A percentile compares a stretch with the other conserved stretches of the same genome.
Conservation (phyloP, 1,140 invertebrate genomes). For the Drosophila rhopaloa region DNA sequence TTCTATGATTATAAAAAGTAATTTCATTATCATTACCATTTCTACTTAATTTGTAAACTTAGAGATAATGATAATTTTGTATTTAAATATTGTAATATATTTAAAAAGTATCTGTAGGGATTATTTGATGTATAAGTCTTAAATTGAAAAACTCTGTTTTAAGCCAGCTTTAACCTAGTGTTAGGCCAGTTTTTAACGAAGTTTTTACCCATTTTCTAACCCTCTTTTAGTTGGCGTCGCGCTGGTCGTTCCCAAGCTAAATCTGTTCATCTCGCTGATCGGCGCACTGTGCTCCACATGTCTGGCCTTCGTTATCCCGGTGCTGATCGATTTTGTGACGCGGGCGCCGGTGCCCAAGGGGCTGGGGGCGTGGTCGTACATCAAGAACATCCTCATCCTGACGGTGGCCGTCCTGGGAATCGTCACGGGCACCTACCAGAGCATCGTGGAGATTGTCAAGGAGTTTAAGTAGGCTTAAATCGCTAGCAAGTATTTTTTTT, state of each 20-base stretch:
- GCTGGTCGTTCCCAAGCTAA: slow-evolving; percentile 92
- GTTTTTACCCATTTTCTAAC: neutral
- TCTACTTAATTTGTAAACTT: no score
- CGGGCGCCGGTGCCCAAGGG: slow-evolving; percentile 85
- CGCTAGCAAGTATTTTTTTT: slow-evolving; percentile 49
- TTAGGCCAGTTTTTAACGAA: no score
- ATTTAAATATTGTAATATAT: no score
- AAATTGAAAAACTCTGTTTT: no score
- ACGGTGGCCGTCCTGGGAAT: slow-evolving; percentile 90
- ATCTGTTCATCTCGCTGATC: slow-evolving; percentile 95
- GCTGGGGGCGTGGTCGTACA: slow-evolving; percentile 82
- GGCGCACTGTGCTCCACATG: slow-evolving; percentile 95
- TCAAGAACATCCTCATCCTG: slow-evolving; percentile 89
- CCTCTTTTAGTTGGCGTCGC: slow-evolving; percentile 90
- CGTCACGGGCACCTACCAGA: slow-evolving; percentile 90
- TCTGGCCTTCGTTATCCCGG: slow-evolving; percentile 94
- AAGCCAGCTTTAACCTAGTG: no score
- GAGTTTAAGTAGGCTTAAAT: slow-evolving; percentile 76
- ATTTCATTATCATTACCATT: no score
- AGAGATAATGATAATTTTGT: neutral
- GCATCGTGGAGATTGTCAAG: slow-evolving; percentile 87
- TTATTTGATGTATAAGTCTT: no score
- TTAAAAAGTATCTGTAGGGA: no score
- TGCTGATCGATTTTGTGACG: slow-evolving; percentile 92
- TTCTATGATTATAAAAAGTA: no score